Conservation (phyloP, 2,113 vertebrate genomes). For the Lipotes vexillifer region DNA sequence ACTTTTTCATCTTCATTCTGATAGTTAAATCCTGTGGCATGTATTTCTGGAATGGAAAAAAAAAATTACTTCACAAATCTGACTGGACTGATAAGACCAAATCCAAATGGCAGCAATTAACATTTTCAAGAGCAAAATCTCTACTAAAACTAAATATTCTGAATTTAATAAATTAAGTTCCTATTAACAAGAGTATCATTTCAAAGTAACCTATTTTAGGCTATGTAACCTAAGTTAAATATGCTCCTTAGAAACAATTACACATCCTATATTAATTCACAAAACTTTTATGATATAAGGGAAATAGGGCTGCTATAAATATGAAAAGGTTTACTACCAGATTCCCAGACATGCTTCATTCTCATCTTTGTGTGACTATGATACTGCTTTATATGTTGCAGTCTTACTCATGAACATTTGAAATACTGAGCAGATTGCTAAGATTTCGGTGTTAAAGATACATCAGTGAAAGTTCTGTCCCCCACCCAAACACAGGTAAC, state of each 20-base stretch:
- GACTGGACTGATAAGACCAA: not conserved
- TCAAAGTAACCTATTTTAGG: slow-evolving; percentile 3
- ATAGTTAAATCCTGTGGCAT: slow-evolving; percentile 98
- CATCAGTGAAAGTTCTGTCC: not conserved
- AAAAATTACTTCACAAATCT: slow-evolving; percentile 36
- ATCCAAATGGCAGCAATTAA: slow-evolving; percentile 6
- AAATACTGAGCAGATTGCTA: not conserved
- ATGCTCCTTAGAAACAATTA: slow-evolving; percentile 25
- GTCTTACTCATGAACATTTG: not conserved
- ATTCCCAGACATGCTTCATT: not conserved
- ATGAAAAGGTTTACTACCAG: not conserved
- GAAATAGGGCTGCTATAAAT: not conserved
- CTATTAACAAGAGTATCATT: not conserved
- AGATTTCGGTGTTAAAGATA: not conserved
- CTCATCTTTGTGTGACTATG: not conserved
- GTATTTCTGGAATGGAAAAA: slow-evolving; percentile 87
- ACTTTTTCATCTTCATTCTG: slow-evolving; percentile 99
- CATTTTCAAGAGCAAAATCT: slow-evolving; percentile 38
- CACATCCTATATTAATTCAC: not conserved
- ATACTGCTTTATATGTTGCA: not conserved
- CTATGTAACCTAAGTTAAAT: not conserved
- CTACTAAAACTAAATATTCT: slow-evolving; percentile 12
- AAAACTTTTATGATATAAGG: not conserved
- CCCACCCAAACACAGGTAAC: not conserved
- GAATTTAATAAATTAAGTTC: slow-evolving; percentile 27